Conservation (phyloP, 2,888 invertebrate species). For the Ligdia adustata region DNA sequence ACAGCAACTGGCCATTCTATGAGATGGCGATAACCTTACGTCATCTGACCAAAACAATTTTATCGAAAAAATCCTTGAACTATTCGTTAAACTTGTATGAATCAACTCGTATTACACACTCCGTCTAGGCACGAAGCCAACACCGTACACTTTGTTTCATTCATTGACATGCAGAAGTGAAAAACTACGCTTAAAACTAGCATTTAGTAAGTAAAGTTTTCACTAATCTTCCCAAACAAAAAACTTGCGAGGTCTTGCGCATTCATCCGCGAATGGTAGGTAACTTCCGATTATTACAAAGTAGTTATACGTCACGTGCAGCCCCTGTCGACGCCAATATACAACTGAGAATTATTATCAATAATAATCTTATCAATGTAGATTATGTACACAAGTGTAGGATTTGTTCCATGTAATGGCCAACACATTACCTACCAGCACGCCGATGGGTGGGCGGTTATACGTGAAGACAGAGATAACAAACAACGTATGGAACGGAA, state of each 20-base stretch:
- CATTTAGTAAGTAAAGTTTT: constrained; percentile 45
- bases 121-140: constrained; percentile 31
- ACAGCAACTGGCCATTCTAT: background rate
- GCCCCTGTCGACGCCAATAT: constrained; percentile 22
- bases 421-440: constrained; percentile 68
- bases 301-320: constrained; percentile 15
- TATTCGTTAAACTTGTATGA: constrained; percentile 23
- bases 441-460: constrained; percentile 52
- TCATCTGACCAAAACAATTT: constrained; percentile 26
- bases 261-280: constrained; percentile 30
- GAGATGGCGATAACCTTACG: constrained; percentile 19
- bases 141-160: constrained; percentile 28
- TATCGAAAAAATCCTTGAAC: constrained; percentile 39
- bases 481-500: constrained; percentile 71
- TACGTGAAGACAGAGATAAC: constrained; percentile 41
- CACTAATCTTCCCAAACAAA: constrained; percentile 29
- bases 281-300: constrained; percentile 16
- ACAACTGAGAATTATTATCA: constrained; percentile 43
- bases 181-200: constrained; percentile 7
- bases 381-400: constrained; percentile 80
- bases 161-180: constrained; percentile 25
- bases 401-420: constrained; percentile 68
- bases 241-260: constrained; percentile 36
- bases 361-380: constrained; percentile 71
- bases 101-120: constrained; percentile 35